A percentile compares a stretch with the other conserved stretches of the same genome.
Evolutionary conservation across 2,113 vertebrate species (phyloP).

Genomic region (Larimichthys crocea): DNA sequence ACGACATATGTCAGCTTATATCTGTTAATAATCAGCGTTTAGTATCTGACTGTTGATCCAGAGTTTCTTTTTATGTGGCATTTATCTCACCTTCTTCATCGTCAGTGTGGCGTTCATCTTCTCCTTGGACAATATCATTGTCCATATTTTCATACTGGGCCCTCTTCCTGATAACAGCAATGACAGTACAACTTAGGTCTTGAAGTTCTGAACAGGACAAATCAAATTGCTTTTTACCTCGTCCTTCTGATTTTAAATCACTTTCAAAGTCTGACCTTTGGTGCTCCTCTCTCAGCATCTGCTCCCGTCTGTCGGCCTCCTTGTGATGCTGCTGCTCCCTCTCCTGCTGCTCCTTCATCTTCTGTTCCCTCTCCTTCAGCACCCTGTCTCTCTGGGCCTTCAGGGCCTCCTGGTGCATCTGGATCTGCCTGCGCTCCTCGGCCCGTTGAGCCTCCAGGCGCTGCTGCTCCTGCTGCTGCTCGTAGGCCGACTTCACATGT

Average conservation of each 20-base stretch:
- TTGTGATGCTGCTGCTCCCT: slow-evolving; percentile 83
- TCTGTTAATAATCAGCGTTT: background rate
- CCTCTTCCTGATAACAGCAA: slow-evolving; percentile 83
- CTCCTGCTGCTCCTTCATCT: slow-evolving; percentile 82
- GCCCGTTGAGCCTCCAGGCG: slow-evolving; percentile 83
- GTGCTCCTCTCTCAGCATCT: slow-evolving; percentile 74
- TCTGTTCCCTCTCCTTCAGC: slow-evolving; percentile 85
- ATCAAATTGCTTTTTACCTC: background rate
- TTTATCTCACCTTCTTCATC: slow-evolving; percentile 85
- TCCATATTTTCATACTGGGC: slow-evolving; percentile 87
- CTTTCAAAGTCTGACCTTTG: slow-evolving; percentile 72
- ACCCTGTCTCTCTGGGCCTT: slow-evolving; percentile 86
- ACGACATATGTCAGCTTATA: background rate
- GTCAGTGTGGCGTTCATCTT: slow-evolving; percentile 83
- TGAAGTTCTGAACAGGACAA: background rate
- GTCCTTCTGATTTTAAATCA: background rate
- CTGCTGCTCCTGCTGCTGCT: slow-evolving; percentile 93
- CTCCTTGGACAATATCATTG: slow-evolving; percentile 88
- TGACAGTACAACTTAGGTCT: background rate
- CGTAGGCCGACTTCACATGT: slow-evolving; percentile 82
- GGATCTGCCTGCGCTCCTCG: slow-evolving; percentile 84
- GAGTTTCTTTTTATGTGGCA: background rate
- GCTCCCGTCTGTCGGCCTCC: slow-evolving; percentile 82
- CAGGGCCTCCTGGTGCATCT: slow-evolving; percentile 85
- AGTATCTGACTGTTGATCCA: background rate